Evolutionary conservation across 1,140 invertebrate genomes (phyloP).

Genomic region (Diachasmimorpha longicaudata): DNA sequence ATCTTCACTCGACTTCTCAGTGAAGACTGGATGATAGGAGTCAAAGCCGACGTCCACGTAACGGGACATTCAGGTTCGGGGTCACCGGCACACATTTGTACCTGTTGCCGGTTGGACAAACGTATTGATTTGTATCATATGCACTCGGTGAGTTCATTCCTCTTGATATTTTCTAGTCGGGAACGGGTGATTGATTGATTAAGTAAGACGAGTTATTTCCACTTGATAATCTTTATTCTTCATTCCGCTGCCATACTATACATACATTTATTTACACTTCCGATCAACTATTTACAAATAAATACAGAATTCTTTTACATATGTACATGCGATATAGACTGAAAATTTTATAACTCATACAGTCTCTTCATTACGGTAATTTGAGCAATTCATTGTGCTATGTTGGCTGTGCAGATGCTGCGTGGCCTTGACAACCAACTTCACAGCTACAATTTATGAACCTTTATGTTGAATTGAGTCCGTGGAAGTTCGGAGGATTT

Average conservation of each 20-base stretch:
- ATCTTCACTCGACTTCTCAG: constrained; percentile 56
- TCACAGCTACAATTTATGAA: too few species aligned
- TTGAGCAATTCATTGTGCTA: constrained; percentile 9
- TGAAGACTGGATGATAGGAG: constrained; percentile 53
- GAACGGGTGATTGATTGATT: too few species aligned
- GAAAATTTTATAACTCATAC: background rate
- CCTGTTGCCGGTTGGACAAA: background rate
- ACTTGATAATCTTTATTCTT: too few species aligned
- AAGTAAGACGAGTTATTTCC: too few species aligned
- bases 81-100: constrained; percentile 57
- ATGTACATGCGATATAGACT: background rate
- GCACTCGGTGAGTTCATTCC: background rate
- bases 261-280: constrained; percentile 26
- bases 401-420: background rate
- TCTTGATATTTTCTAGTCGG: background rate
- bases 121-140: background rate
- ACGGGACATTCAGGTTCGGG: constrained; percentile 58
- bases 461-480: too few species aligned
- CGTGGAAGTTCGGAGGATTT: too few species aligned
- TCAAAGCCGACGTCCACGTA: constrained; percentile 49
- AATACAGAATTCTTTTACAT: constrained; percentile 46
- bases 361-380: constrained; percentile 8
- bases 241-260: background rate
- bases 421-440: too few species aligned
- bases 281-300: constrained; percentile 57